Evolutionary conservation across 53 echinoderm and acorn worm genomes (phyloP).

Genomic region (Echinometra lucunter): DNA sequence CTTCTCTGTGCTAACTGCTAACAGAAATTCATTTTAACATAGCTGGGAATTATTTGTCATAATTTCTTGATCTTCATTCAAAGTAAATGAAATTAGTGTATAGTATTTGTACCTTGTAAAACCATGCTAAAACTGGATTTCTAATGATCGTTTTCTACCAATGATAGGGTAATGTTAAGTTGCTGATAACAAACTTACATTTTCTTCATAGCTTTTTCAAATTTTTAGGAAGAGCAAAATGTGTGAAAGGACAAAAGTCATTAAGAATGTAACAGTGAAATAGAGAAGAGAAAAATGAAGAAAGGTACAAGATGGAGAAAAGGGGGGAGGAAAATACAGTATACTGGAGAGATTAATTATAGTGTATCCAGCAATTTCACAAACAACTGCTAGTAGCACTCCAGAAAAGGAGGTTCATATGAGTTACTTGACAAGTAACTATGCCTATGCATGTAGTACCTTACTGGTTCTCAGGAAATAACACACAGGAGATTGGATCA

Average conservation of each 20-base stretch:
- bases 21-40: background rate
- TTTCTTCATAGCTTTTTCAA: no score
- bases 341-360: no score
- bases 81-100: background rate
- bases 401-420: background rate
- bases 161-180: background rate
- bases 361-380: background rate
- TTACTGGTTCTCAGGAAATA: background rate
- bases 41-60: background rate
- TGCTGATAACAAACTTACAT: no score
- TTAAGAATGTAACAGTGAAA: background rate
- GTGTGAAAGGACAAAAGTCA: no score
- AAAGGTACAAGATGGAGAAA: no score
- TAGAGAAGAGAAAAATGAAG: background rate
- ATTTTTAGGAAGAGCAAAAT: no score
- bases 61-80: background rate
- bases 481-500: background rate
- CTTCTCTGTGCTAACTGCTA: no score
- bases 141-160: background rate
- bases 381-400: background rate
- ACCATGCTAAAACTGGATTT: background rate
- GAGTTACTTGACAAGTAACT: no score
- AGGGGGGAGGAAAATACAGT: background rate
- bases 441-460: background rate
- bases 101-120: background rate